phyloP scores from a whole-genome alignment of 2,888 invertebrate genomes.

The Drosophila colorata region DNA sequence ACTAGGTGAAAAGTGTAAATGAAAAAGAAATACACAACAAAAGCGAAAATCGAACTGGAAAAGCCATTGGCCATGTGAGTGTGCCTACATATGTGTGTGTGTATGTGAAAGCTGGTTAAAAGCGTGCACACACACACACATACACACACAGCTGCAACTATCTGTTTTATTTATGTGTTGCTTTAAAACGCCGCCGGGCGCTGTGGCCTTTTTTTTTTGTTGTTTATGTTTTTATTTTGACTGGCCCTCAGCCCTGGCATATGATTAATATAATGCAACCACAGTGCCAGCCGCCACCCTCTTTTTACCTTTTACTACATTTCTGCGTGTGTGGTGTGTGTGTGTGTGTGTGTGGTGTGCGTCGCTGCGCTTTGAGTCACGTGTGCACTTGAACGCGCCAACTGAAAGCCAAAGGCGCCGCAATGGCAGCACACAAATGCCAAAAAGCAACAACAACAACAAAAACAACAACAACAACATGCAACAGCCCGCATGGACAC shows the following conservation, averaged over 20 bases:
- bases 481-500: slow-evolving; percentile 6
- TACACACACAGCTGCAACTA: slow-evolving; percentile 9
- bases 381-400: slow-evolving; percentile 74
- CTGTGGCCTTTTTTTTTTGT: slow-evolving; percentile 31
- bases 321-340: background rate
- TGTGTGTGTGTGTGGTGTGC: slow-evolving; percentile 8
- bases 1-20: slow-evolving; percentile 77
- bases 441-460: slow-evolving; percentile 10
- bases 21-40: slow-evolving; percentile 43
- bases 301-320: background rate
- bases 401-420: slow-evolving; percentile 54
- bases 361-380: slow-evolving; percentile 61
- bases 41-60: slow-evolving; percentile 71
- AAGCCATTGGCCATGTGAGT: slow-evolving; percentile 29
- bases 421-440: slow-evolving; percentile 33
- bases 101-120: slow-evolving; percentile 28
- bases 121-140: slow-evolving; percentile 14
- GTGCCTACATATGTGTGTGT: slow-evolving; percentile 11
- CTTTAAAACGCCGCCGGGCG: slow-evolving; percentile 51
- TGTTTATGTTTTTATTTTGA: slow-evolving; percentile 20
- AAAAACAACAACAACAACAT: slow-evolving; percentile 7
- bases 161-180: slow-evolving; percentile 60
- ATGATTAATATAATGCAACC: slow-evolving; percentile 70
- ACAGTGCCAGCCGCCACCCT: background rate
- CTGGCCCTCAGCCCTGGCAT: slow-evolving; percentile 21